phyloP scores from a whole-genome alignment of 1,140 invertebrate species.

The Armadillidium nasatum region DNA sequence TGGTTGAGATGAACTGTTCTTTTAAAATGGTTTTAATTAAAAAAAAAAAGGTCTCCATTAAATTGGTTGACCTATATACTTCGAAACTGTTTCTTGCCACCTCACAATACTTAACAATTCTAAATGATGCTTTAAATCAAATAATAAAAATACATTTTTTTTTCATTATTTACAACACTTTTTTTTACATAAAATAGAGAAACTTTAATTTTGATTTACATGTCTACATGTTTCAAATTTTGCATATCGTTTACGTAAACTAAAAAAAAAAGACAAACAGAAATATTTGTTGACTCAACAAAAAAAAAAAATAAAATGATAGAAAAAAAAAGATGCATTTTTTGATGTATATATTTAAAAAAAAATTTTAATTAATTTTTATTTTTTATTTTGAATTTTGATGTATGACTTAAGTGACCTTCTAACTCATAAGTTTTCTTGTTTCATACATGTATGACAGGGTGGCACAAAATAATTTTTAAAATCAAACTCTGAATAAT shows the following conservation, averaged over 20 bases:
- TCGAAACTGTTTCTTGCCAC: too few species aligned
- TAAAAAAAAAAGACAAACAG: not conserved
- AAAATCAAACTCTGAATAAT: not conserved
- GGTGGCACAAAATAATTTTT: not conserved
- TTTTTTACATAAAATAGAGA: not conserved
- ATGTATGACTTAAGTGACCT: not conserved
- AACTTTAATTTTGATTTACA: constrained; percentile 3
- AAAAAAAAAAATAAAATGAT: not conserved
- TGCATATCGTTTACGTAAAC: not conserved
- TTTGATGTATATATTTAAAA: not conserved
- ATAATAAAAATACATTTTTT: too few species aligned
- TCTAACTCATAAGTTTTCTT: not conserved
- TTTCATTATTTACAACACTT: too few species aligned
- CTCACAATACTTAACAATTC: too few species aligned
- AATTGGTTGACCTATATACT: too few species aligned
- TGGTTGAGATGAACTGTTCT: too few species aligned
- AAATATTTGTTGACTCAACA: not conserved
- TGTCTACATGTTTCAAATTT: not conserved
- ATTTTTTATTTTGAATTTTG: not conserved
- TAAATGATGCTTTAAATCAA: too few species aligned
- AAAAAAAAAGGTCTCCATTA: too few species aligned
- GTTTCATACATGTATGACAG: not conserved
- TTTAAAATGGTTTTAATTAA: too few species aligned
- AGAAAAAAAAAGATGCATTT: not conserved
- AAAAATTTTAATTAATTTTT: not conserved